Evolutionary conservation across 2,113 vertebrate species (phyloP).

Genomic region (Nyctereutes procyonoides): DNA sequence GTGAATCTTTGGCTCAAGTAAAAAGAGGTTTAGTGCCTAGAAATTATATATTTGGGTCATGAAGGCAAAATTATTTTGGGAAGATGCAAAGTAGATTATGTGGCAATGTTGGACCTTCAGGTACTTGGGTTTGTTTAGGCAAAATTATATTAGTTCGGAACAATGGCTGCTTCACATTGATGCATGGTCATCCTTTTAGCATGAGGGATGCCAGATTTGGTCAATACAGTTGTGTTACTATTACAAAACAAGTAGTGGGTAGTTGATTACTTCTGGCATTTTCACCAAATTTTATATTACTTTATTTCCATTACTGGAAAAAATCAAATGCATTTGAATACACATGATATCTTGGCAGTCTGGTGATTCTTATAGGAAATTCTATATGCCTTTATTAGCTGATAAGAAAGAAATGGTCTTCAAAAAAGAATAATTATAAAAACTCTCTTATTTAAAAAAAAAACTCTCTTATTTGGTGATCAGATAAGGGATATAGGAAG

Average conservation of each 20-base stretch:
- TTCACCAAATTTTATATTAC: constrained; percentile 50
- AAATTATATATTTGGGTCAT: not conserved
- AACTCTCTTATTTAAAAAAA: not conserved
- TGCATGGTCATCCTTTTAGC: not conserved
- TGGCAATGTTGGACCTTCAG: not conserved
- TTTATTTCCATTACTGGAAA: constrained; percentile 51
- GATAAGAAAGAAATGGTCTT: constrained; percentile 27
- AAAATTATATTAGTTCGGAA: not conserved
- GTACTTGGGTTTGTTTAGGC: not conserved
- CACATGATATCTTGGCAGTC: not conserved
- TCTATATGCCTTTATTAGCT: constrained; percentile 63
- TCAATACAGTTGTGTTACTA: constrained; percentile 25
- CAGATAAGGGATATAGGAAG: not conserved
- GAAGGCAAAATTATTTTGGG: not conserved
- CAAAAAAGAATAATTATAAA: constrained; percentile 11
- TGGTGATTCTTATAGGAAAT: constrained; percentile 63
- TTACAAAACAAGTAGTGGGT: constrained; percentile 47
- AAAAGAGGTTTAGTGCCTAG: not conserved
- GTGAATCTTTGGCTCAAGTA: not conserved
- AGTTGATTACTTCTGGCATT: constrained; percentile 31
- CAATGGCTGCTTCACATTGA: not conserved
- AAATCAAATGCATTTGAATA: constrained; percentile 46
- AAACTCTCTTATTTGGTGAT: constrained; percentile 4
- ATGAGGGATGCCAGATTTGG: not conserved
- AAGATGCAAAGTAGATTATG: not conserved